Conservation (phyloP, 92 coral and sea anemone species). For the Umimayanthus kanabou region DNA sequence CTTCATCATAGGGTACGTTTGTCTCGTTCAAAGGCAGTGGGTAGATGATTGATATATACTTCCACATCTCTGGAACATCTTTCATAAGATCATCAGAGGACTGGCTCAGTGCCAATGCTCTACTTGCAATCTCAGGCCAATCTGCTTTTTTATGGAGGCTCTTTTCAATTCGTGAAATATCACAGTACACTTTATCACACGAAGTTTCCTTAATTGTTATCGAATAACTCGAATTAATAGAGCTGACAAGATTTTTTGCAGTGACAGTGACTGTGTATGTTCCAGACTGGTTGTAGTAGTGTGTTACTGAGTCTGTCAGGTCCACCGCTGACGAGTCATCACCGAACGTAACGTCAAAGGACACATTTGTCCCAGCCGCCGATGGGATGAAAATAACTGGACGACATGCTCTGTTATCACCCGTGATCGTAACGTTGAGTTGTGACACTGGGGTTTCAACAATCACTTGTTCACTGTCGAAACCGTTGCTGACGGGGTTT, state of each 20-base stretch:
- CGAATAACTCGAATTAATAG: conserved; percentile 32
- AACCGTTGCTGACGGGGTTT: conserved; percentile 55
- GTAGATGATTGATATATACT: conserved; percentile 35
- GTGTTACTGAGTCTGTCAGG: conserved; percentile 32
- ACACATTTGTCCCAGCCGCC: conserved; percentile 55
- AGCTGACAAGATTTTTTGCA: conserved; percentile 58
- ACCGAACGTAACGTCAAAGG: conserved; percentile 56
- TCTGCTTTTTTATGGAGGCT: neutral
- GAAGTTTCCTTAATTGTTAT: conserved; percentile 40
- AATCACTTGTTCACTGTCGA: conserved; percentile 36
- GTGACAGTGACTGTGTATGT: conserved; percentile 45
- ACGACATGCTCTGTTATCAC: conserved; percentile 62
- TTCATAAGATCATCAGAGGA: neutral
- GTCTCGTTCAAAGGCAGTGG: conserved; percentile 40
- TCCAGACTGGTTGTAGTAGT: conserved; percentile 48
- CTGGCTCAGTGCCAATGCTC: conserved; percentile 46
- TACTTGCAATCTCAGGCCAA: conserved; percentile 37
- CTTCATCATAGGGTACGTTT: neutral
- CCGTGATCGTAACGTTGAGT: conserved; percentile 33
- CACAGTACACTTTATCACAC: conserved; percentile 57
- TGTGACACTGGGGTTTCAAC: conserved; percentile 53
- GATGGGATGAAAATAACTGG: conserved; percentile 37
- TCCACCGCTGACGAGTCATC: conserved; percentile 43
- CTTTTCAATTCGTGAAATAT: conserved; percentile 42
- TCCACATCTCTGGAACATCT: conserved; percentile 48